phyloP scores from a whole-genome alignment of 2,113 vertebrate species.

The Galemys pyrenaicus region DNA sequence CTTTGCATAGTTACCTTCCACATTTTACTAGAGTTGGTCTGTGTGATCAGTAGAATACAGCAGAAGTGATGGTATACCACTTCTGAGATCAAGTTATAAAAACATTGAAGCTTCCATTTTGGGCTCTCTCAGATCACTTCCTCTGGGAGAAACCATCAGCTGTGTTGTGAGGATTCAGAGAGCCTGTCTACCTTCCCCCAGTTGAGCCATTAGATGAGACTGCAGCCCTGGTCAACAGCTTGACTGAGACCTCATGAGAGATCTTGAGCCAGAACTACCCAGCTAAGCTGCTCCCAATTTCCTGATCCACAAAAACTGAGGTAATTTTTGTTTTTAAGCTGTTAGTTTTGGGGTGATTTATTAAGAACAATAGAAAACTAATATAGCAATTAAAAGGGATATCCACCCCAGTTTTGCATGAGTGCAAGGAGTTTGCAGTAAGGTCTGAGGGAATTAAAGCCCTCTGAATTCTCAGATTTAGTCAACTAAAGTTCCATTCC shows the following conservation, averaged over 20 bases:
- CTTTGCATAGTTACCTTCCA: background rate
- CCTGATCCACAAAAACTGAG: background rate
- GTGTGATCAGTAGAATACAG: background rate
- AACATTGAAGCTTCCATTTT: background rate
- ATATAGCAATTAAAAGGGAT: background rate
- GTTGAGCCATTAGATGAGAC: background rate
- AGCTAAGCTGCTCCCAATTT: background rate
- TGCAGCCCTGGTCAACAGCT: no score
- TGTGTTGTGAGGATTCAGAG: background rate
- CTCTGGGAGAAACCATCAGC: background rate
- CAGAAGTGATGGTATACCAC: background rate
- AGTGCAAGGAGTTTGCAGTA: background rate
- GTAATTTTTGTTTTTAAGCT: constrained; percentile 16
- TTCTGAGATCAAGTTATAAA: background rate
- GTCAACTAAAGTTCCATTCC: background rate
- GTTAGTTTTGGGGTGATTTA: background rate
- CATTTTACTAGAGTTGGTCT: background rate
- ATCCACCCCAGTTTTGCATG: background rate
- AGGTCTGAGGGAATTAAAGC: background rate
- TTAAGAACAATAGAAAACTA: background rate
- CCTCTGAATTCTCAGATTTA: background rate
- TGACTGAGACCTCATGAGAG: no score
- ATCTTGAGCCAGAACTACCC: no score
- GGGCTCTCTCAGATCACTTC: background rate
- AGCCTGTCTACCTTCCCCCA: background rate